phyloP scores from a whole-genome alignment of 2,888 invertebrate species.

The Archips crataeganus region DNA sequence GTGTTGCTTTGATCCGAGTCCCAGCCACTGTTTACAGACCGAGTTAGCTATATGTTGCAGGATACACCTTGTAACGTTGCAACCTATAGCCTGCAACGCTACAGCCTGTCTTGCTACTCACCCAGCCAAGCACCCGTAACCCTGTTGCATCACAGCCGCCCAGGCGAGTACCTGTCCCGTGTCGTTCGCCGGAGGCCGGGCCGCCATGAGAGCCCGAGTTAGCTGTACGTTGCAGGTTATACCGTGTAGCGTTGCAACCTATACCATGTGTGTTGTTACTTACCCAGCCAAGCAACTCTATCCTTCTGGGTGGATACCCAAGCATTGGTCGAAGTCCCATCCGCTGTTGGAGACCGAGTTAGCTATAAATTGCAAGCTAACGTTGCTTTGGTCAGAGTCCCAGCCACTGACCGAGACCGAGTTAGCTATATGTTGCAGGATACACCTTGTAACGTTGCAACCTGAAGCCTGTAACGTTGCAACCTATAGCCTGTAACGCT shows the following conservation, averaged over 20 bases:
- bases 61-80: slow-evolving; percentile 59
- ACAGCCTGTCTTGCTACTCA: slow-evolving; percentile 59
- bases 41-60: slow-evolving; percentile 75
- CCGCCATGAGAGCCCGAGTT: too few relatives aligned
- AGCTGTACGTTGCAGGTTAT: slow-evolving; percentile 81
- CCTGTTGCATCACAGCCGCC: slow-evolving; percentile 94
- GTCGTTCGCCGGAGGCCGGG: slow-evolving; percentile 81
- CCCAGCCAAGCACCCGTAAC: slow-evolving; percentile 89
- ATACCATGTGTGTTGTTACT: too few relatives aligned
- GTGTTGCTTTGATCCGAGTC: too few relatives aligned
- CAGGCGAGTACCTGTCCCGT: slow-evolving; percentile 93
- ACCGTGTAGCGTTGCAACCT: not conserved
- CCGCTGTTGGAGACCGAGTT: too few relatives aligned
- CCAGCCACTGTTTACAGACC: too few relatives aligned
- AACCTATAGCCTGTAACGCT: not conserved
- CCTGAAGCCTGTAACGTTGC: not conserved
- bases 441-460: not conserved
- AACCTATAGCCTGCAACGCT: not conserved
- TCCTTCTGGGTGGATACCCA: too few relatives aligned
- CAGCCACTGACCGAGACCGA: not conserved
- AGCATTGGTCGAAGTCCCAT: not conserved
- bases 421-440: slow-evolving; percentile 83
- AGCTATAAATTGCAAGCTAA: too few relatives aligned
- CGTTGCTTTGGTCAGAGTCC: too few relatives aligned
- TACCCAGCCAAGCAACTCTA: too few relatives aligned